Percentiles rank a stretch among this genome's conserved stretches.
phyloP scores from a whole-genome alignment of 64 coral and sea anemone genomes.

The Montipora efflorescens region DNA sequence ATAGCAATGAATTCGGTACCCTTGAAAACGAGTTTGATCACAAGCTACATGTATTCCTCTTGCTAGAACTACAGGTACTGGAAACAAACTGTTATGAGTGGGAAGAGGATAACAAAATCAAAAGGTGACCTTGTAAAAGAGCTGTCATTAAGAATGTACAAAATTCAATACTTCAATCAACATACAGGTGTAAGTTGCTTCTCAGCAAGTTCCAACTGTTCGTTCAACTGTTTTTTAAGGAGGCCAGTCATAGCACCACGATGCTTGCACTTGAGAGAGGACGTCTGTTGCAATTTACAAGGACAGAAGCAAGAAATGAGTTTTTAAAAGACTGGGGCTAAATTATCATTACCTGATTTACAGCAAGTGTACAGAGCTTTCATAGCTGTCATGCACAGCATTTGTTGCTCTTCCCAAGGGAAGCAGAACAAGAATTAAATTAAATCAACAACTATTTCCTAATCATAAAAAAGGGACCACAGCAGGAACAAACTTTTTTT shows the following conservation, averaged over 20 bases:
- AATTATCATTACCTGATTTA: too few relatives aligned
- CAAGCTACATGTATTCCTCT: neutral
- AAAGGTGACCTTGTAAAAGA: neutral
- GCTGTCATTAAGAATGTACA: too few relatives aligned
- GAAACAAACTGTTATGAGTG: neutral
- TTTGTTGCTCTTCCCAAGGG: too few relatives aligned
- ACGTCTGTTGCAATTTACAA: constrained; percentile 66
- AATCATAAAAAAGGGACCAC: too few relatives aligned
- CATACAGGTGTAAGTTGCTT: constrained; percentile 92
- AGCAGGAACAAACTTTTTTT: too few relatives aligned
- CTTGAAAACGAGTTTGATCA: too few relatives aligned
- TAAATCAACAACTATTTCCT: too few relatives aligned
- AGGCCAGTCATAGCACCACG: constrained; percentile 76
- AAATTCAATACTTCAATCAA: neutral
- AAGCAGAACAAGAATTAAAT: too few relatives aligned
- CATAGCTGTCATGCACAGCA: too few relatives aligned
- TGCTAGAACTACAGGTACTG: neutral
- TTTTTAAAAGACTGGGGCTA: neutral
- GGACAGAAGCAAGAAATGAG: neutral
- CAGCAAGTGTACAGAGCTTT: too few relatives aligned
- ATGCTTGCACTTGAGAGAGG: constrained; percentile 78
- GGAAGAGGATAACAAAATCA: neutral
- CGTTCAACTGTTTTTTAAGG: constrained; percentile 81
- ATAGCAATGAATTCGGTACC: too few relatives aligned
- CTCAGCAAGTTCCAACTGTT: constrained; percentile 81